Evolutionary conservation across 2,797 vertebrate genomes (phyloP), one percentile per base, ranked within the genome.

Genomic region (Morelia viridis): DNA sequence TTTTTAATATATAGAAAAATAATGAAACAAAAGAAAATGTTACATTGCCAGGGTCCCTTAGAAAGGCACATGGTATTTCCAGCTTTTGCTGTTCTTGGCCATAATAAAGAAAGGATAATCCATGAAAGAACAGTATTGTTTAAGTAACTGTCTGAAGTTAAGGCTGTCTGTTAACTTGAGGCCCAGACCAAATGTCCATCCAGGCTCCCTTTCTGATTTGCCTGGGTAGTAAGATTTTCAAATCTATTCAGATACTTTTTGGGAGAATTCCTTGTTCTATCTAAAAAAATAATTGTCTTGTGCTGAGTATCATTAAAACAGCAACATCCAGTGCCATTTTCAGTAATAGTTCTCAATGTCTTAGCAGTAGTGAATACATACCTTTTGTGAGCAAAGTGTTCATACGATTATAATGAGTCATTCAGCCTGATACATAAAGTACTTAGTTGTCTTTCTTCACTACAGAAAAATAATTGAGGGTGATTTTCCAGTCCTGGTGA

Each of bases 381-480:
- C 85, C 7, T 61, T 17, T 64, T 76, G 90, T 53, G 57, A 68
- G n/a, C 35, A 87, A 71, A 26, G 13, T 64, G 28, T 58, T 87
- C 53, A 90, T 88, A 50, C 2, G 24, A 22, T 95, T 91, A 0
- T 89, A 91, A 86, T 85, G 0, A 0, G 65, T n/a, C 13, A 0
- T 26, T 17, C 0, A 60, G 57, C 91, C 65, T 90, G 85, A 93
- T 6, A 2, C 95, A 88, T 96, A 58, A 92, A 87, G 71, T 87
- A 92, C 68, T 90, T 31, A 87, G 94, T 90, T 95, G 64, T 93
- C 96, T 96, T 95, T 95, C 95, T 95, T 95, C 93, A 80, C 94
- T 91, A 19, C 93, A 97, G 96, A 96, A 88, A 87, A 88, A 10
- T 93, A 92, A 93, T 8, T 94, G 76, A 92, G 92, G 93, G 96